phyloP scores from a whole-genome alignment of 2,888 invertebrate species.

The Stomorhina lunata region DNA sequence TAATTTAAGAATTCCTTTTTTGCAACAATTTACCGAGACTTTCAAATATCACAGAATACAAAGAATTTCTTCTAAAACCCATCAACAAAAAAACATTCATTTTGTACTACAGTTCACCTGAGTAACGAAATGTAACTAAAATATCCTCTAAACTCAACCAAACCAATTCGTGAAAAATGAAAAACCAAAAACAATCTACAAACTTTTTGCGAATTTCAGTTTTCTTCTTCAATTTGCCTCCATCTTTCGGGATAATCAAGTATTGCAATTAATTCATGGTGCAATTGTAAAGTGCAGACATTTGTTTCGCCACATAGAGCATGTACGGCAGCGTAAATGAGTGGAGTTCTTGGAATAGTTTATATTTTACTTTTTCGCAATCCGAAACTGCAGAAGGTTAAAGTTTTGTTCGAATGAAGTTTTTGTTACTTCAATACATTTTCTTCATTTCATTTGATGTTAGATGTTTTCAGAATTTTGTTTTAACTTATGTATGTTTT shows the following conservation, averaged over 20 bases:
- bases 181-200: slow-evolving; percentile 62
- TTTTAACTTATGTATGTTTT: background rate
- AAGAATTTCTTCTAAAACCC: background rate
- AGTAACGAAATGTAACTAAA: background rate
- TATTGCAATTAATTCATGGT: slow-evolving; percentile 70
- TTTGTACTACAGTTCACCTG: background rate
- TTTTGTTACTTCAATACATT: background rate
- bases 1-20: too few species aligned
- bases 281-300: slow-evolving; percentile 68
- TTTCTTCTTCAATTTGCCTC: background rate
- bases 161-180: slow-evolving; percentile 16
- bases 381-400: slow-evolving; percentile 36
- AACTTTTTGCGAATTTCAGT: slow-evolving; percentile 64
- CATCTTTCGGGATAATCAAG: slow-evolving; percentile 68
- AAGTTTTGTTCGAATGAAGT: slow-evolving; percentile 4
- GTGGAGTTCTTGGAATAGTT: slow-evolving; percentile 36
- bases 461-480: background rate
- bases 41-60: too few species aligned
- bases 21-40: too few species aligned
- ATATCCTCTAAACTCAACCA: background rate
- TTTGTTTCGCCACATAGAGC: slow-evolving; percentile 67
- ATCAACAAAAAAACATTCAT: background rate
- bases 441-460: slow-evolving; percentile 15
- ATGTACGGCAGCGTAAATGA: slow-evolving; percentile 66
- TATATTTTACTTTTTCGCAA: background rate